phyloP scores from a whole-genome alignment of 2,113 vertebrate species.

The Morone saxatilis region DNA sequence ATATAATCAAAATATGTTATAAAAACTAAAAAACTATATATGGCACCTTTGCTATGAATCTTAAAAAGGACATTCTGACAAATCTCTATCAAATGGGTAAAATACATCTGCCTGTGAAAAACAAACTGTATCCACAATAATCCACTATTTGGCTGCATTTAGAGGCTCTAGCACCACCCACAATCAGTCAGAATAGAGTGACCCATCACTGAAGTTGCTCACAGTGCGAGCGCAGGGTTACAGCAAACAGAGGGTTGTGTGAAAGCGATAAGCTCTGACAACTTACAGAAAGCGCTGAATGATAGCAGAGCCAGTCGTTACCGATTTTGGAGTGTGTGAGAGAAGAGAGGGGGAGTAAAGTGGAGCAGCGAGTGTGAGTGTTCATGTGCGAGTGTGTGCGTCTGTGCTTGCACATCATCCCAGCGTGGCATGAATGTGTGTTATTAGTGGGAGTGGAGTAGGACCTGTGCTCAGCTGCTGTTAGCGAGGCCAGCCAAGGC shows the following conservation, averaged over 20 bases:
- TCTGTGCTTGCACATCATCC: slow-evolving; percentile 53
- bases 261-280: slow-evolving; percentile 64
- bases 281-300: slow-evolving; percentile 62
- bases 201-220: slow-evolving; percentile 61
- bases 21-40: neutral
- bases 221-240: slow-evolving; percentile 48
- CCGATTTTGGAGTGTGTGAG: slow-evolving; percentile 65
- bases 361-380: slow-evolving; percentile 23
- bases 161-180: slow-evolving; percentile 47
- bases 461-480: slow-evolving; percentile 81
- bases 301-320: slow-evolving; percentile 64
- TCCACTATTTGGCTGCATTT: slow-evolving; percentile 12
- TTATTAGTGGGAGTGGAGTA: slow-evolving; percentile 81
- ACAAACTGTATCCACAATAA: slow-evolving; percentile 17
- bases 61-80: neutral
- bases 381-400: slow-evolving; percentile 22
- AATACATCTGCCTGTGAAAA: slow-evolving; percentile 7
- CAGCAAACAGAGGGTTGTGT: slow-evolving; percentile 50
- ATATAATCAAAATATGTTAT: neutral
- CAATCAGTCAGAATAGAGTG: slow-evolving; percentile 52
- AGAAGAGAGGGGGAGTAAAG: slow-evolving; percentile 55
- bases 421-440: slow-evolving; percentile 69
- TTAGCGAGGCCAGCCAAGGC: slow-evolving; percentile 80
- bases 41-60: neutral
- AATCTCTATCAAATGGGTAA: neutral